Conservation (phyloP, 2,888 invertebrate species). For the Sinodicranocentrus sp. region DNA sequence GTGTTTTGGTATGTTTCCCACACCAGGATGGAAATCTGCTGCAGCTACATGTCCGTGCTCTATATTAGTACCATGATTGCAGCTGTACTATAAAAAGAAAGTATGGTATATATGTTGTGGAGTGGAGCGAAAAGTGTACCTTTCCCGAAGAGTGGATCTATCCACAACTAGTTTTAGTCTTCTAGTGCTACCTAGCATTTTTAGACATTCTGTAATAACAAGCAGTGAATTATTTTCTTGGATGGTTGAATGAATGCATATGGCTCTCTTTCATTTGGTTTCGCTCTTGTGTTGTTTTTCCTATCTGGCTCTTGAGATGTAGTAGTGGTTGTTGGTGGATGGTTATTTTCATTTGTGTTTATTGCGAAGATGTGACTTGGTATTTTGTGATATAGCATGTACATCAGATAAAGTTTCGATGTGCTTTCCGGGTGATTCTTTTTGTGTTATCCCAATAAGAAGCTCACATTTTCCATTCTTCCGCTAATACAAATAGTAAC, state of each 20-base stretch:
- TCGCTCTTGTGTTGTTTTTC: not conserved
- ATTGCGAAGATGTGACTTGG: constrained; percentile 16
- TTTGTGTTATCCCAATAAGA: constrained; percentile 15
- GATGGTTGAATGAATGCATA: constrained; percentile 20
- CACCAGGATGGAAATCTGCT: not conserved
- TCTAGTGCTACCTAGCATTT: not conserved
- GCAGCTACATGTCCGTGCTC: not conserved
- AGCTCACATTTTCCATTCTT: constrained; percentile 22
- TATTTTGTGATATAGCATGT: not conserved
- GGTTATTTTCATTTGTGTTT: constrained; percentile 32
- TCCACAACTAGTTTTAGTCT: not conserved
- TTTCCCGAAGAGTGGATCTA: not conserved
- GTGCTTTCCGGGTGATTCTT: constrained; percentile 22
- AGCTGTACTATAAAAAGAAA: too few species aligned
- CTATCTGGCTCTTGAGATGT: constrained; percentile 2
- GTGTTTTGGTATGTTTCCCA: constrained; percentile 9
- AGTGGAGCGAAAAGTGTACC: not conserved
- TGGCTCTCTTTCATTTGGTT: constrained; percentile 12
- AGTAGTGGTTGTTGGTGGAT: constrained; percentile 14
- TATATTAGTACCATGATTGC: not conserved
- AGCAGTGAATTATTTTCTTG: constrained; percentile 29
- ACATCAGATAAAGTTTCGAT: not conserved
- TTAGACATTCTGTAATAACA: constrained; percentile 6
- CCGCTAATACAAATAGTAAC: not conserved
- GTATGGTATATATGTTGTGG: not conserved